phyloP scores from a whole-genome alignment of 2,888 invertebrate genomes.

The Napeogenes inachia region DNA sequence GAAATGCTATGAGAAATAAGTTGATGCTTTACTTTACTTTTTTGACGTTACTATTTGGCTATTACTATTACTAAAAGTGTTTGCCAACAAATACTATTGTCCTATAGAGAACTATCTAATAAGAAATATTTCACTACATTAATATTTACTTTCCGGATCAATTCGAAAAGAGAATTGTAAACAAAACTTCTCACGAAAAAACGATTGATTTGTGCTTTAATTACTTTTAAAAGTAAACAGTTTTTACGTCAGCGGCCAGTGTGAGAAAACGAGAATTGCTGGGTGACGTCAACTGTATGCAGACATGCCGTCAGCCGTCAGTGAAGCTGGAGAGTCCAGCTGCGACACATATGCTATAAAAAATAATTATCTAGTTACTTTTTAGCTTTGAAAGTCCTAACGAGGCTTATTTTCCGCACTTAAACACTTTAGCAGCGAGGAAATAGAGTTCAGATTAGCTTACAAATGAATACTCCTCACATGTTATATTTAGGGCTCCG shows the following conservation, averaged over 20 bases:
- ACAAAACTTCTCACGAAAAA: no score
- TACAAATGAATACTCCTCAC: neutral
- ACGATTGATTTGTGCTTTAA: no score
- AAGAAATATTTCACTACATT: no score
- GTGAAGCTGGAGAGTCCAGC: conserved; percentile 8
- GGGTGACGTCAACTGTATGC: neutral
- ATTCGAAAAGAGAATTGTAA: no score
- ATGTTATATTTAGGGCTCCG: neutral
- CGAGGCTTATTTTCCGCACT: neutral
- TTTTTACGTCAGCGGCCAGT: no score
- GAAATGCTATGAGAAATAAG: no score
- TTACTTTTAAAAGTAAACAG: neutral
- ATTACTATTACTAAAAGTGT: no score
- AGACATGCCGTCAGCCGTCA: neutral
- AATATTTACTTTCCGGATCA: no score
- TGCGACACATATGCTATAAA: conserved; percentile 17
- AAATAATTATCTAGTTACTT: conserved; percentile 19
- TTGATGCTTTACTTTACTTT: no score
- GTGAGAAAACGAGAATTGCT: neutral
- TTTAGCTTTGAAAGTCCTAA: conserved; percentile 4
- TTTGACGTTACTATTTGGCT: no score
- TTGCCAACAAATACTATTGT: no score
- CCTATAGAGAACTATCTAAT: no score
- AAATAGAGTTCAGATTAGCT: neutral
- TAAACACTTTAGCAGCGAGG: neutral